phyloP scores from a whole-genome alignment of 2,888 invertebrate species.

The Phanerotoma sp. region DNA sequence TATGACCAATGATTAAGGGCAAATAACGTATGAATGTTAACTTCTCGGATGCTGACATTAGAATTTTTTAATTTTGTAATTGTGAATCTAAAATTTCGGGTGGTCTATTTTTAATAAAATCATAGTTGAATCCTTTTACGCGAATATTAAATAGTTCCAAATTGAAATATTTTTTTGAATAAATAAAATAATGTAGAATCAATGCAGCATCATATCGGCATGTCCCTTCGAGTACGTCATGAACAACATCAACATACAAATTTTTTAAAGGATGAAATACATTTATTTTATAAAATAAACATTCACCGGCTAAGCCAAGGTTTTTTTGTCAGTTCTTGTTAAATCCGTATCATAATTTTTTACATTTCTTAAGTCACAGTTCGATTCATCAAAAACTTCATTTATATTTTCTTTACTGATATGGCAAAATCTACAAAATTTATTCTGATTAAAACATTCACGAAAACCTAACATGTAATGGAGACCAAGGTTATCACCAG shows the following conservation, averaged over 20 bases:
- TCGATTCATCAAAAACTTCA: not conserved
- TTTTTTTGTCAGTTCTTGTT: slow-evolving; percentile 16
- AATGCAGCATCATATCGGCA: slow-evolving; percentile 19
- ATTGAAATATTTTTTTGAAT: slow-evolving; percentile 16
- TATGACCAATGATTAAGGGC: slow-evolving; percentile 20
- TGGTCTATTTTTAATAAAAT: slow-evolving; percentile 15
- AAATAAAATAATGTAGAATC: slow-evolving; percentile 24
- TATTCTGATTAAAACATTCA: not conserved
- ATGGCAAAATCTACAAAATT: not conserved
- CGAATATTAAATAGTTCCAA: slow-evolving; percentile 16
- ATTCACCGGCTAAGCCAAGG: slow-evolving; percentile 25
- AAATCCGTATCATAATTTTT: slow-evolving; percentile 3
- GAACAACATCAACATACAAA: slow-evolving; percentile 17
- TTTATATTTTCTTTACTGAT: not conserved
- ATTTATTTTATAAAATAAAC: not conserved
- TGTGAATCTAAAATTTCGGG: not conserved
- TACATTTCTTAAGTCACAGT: not conserved
- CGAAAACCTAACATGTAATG: not conserved
- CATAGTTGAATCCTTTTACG: slow-evolving; percentile 23
- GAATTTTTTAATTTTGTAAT: slow-evolving; percentile 5
- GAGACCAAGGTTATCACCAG: not conserved
- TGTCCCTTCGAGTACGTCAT: slow-evolving; percentile 18
- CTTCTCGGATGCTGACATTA: slow-evolving; percentile 28
- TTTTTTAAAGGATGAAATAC: slow-evolving; percentile 9
- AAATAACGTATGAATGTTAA: slow-evolving; percentile 15